These are phyloP conservation scores for Cassiopea andromeda DNA, from an alignment of 30 jellyfish, hydroid and myxozoan genomes.

Conservation along the genomic window DNA sequence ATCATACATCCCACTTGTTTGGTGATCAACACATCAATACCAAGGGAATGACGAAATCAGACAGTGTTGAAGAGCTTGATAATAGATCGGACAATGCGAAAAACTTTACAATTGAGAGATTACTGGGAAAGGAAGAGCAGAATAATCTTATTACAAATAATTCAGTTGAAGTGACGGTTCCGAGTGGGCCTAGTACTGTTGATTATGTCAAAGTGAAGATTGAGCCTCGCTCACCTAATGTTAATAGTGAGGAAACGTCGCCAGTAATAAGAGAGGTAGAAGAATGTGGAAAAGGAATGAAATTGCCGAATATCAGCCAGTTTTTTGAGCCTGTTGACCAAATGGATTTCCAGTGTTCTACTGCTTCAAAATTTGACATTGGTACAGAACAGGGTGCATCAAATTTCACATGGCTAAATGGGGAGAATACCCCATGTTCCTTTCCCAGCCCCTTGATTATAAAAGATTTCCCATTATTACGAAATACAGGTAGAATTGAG, in stretches of 20 bases:
- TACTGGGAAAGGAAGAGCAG: constrained; percentile 63
- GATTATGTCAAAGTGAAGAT: constrained; percentile 49
- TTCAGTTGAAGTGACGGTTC: neutral
- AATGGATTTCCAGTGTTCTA: constrained; percentile 70
- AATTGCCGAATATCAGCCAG: constrained; percentile 83
- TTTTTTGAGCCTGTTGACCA: constrained; percentile 85
- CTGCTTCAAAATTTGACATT: constrained; percentile 69
- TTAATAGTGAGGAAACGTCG: neutral
- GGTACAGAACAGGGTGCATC: constrained; percentile 38
- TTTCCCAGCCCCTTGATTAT: constrained; percentile 60
- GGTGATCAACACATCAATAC: constrained; percentile 36
- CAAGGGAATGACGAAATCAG: constrained; percentile 38
- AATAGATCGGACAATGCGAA: constrained; percentile 72
- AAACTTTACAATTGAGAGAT: constrained; percentile 67
- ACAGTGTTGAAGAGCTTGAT: constrained; percentile 58
- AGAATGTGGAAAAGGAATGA: constrained; percentile 10
- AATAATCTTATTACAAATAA: constrained; percentile 9
- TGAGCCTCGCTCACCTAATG: constrained; percentile 48
- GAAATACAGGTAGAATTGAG: constrained; percentile 82
- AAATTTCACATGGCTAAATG: constrained; percentile 69
- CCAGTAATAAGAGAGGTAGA: constrained; percentile 7
- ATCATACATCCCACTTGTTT: constrained; percentile 32
- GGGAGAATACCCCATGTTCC: constrained; percentile 46
- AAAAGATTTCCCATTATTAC: constrained; percentile 72
- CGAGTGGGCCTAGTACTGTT: constrained; percentile 19